Base-by-base conservation (phyloP, 1,140 invertebrate genomes). In the Penaeus indicus region DNA sequence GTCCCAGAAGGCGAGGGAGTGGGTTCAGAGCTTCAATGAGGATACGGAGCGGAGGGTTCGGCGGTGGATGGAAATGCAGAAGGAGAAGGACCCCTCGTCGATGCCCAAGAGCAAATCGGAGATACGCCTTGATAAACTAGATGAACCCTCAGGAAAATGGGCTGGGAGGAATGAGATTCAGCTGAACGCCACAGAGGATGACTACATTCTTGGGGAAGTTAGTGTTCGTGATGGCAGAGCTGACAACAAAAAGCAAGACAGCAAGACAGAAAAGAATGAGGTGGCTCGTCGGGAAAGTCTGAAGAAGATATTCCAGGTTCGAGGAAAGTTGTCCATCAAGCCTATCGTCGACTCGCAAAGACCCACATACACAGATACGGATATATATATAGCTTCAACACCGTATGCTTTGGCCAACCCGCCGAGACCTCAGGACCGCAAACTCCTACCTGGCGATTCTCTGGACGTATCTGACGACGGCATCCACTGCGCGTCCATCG, bases 41-140 rank as follows among this genome's bases (percentile, higher is more conserved):
- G 82, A 84, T 5, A 80, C 81, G 0, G 87, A 78, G 38, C 62
- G 42, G 38, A 69, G 82, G n/a, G 42, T 78, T 60, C 27, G 84
- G 47, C 54, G 61, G 63, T 67, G 67, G 60, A 64, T 88, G 61
- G 60, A 67, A 38, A 38, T 84, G 13, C 60, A 88, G 47, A 88
- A 79, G 32, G n/a, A 69, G 11, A 84, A 47, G 61, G 42, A 83
- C 42, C 61, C 86, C 3, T 88, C 87, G 54, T 78, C 63, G 38
- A 72, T 88, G 75, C 81, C 87, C 10, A 88, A 88, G 47, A 88
- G 87, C 47, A 88, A 79, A 67, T 88, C 87, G 16, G 87, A 88
- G 67, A 88, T 84, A 75, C 87, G 87, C 16, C 82, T 88, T 47
- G 87, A 88, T 84, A 32, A 64, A 4, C 27, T 88, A 10, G 72